A percentile compares a stretch with the other conserved stretches of the same genome.
Conservation (phyloP, 2,797 vertebrate genomes). For the Thamnophis elegans region DNA sequence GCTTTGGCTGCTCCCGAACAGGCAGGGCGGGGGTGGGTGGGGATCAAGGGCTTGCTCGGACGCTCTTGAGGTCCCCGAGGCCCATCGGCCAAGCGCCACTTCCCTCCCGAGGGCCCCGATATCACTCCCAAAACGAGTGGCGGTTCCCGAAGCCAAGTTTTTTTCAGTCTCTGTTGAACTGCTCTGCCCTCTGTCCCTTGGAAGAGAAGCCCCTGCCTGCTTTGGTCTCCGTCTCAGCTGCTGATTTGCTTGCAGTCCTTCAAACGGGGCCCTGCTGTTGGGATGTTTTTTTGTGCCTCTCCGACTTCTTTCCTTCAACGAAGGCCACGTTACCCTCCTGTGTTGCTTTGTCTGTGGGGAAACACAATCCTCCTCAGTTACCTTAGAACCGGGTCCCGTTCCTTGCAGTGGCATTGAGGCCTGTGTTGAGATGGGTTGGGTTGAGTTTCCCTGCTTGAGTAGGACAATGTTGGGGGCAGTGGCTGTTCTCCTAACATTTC, state of each 20-base stretch:
- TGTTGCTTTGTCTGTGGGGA: not conserved
- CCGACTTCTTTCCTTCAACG: not conserved
- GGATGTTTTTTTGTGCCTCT: not conserved
- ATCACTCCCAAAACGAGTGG: too few relatives aligned
- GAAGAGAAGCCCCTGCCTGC: not conserved
- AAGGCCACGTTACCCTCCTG: not conserved
- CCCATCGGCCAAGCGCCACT: too few relatives aligned
- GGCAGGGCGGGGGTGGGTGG: too few relatives aligned
- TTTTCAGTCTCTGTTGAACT: not conserved
- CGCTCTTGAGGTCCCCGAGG: too few relatives aligned
- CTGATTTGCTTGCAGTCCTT: not conserved
- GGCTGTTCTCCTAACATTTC: not conserved
- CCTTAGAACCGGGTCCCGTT: not conserved
- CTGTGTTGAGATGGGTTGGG: not conserved
- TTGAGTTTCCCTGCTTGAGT: not conserved
- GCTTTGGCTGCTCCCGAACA: not conserved
- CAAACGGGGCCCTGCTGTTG: not conserved
- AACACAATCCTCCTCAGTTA: fast-evolving
- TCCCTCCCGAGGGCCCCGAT: not conserved
- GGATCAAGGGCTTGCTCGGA: not conserved
- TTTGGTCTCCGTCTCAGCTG: not conserved
- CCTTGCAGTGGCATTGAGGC: not conserved
- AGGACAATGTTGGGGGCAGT: not conserved
- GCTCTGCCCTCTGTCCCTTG: not conserved
- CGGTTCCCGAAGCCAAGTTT: not conserved